Percentiles rank a stretch among this genome's conserved stretches.
These are phyloP conservation scores for Pristionchus fissidentatus DNA, from an alignment of 2,888 invertebrate species.

Conservation along the genomic window DNA sequence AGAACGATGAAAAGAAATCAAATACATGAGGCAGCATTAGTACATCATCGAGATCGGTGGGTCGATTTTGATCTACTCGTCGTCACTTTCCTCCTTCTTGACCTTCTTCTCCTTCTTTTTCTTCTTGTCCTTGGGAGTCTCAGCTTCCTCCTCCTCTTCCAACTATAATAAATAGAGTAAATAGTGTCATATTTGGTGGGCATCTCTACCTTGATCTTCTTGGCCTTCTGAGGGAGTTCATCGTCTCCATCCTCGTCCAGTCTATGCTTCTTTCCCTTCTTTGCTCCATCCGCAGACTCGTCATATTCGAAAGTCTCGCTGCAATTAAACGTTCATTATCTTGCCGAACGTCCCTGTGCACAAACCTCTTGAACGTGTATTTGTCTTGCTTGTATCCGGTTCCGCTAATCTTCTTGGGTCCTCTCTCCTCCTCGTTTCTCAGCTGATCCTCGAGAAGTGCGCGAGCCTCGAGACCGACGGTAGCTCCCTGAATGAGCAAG, in stretches of 20 bases:
- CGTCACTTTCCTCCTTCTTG: slow-evolving; percentile 37
- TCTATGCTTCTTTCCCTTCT: slow-evolving; percentile 56
- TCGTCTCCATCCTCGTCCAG: slow-evolving; percentile 58
- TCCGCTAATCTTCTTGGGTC: slow-evolving; percentile 78
- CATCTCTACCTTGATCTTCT: slow-evolving; percentile 50
- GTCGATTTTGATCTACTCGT: slow-evolving; percentile 1
- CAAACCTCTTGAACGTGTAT: slow-evolving; percentile 88
- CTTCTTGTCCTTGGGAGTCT: slow-evolving; percentile 38
- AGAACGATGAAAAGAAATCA: background rate
- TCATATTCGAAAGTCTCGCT: slow-evolving; percentile 73
- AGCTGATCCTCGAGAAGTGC: slow-evolving; percentile 89
- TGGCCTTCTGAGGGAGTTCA: slow-evolving; percentile 60
- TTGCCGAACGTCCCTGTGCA: slow-evolving; percentile 50
- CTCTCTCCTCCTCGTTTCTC: slow-evolving; percentile 84
- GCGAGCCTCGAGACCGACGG: slow-evolving; percentile 86
- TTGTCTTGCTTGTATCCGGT: slow-evolving; percentile 93
- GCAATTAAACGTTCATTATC: slow-evolving; percentile 46
- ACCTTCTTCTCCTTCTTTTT: slow-evolving; percentile 48
- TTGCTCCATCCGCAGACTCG: slow-evolving; percentile 60
- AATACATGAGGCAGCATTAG: slow-evolving; percentile 37
- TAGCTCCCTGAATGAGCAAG: slow-evolving; percentile 41
- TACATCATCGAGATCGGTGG: slow-evolving; percentile 24
- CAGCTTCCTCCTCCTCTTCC: slow-evolving; percentile 44
- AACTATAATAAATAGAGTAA: background rate
- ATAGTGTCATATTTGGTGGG: background rate